Conservation (phyloP, 2,797 vertebrate species). For the Emys orbicularis region DNA sequence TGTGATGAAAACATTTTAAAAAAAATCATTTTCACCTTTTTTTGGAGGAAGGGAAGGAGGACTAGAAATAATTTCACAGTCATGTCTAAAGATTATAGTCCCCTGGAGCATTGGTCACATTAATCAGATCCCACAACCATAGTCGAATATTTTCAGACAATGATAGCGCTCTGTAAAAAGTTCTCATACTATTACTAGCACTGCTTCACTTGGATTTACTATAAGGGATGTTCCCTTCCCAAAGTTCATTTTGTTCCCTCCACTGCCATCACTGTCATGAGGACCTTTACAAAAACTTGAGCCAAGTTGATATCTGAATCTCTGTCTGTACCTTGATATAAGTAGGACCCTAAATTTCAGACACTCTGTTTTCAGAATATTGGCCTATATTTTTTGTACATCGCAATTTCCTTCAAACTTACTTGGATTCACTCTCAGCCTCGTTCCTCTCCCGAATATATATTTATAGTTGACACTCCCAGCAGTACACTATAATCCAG, state of each 20-base stretch:
- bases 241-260: neutral
- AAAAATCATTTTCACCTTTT: too few relatives aligned
- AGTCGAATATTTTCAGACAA: too few relatives aligned
- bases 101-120: too few relatives aligned
- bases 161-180: too few relatives aligned
- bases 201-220: neutral
- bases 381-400: neutral
- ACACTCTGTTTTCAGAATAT: neutral
- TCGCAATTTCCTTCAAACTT: neutral
- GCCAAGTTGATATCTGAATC: neutral
- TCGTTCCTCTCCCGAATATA: conserved; percentile 44
- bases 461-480: neutral
- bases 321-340: neutral
- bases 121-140: too few relatives aligned
- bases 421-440: conserved; percentile 38
- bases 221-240: neutral
- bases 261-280: neutral
- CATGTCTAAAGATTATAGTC: too few relatives aligned
- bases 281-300: neutral
- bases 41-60: too few relatives aligned
- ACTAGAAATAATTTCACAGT: too few relatives aligned
- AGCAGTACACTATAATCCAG: conserved; percentile 7
- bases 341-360: neutral
- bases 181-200: neutral
- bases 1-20: neutral